Evolutionary conservation across 1,140 invertebrate genomes (phyloP), one percentile per base, ranked within the genome.

Genomic region (Probaryconus sp.): DNA sequence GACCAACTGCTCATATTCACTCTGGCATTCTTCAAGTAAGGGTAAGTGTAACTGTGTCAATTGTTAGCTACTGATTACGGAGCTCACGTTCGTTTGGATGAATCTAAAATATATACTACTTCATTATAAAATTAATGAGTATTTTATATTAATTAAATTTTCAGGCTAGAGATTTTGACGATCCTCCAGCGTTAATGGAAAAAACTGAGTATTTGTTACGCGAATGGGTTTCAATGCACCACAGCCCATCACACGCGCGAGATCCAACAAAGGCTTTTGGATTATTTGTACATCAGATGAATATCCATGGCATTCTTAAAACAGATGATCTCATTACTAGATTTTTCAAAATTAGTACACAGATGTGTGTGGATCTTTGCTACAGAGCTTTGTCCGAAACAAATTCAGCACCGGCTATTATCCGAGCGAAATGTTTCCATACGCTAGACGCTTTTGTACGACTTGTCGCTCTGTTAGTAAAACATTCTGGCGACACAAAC

Each of bases 261-360:
- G 97, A 99, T 85, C 94, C 96, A 3, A 94, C 93, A 1, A 97
- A 98, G 81, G 95, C 97, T n/a, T 98, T 99, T 82, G 92, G 94
- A 24, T 88, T 95, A 42, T 98, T 99, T 87, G 96, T 99, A 0
- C 95, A 97, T 79, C 92, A 97, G 84, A 97, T 99, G 96, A 98
- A 98, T 80, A 91, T 95, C 56, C 96, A 98, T 75, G 98, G 98
- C 2, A 97, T 99, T 38, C 87, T 99, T 7, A 98, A 99, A 84
- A 98, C 96, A 0, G 98, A 99, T 80, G 98, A 99, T 83, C 90
- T 98, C 60, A 98, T 99, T 47, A 97, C 97, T 0, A 87, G 97
- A 63, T 99, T 99, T 88, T 99, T 99, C 89, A 92, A 98, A 17
- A 92, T 98, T 11, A 97, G 96, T 42, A 98, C 97, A 0, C 97